Conservation (phyloP, 2,888 invertebrate genomes). For the Abrostola triplasia region DNA sequence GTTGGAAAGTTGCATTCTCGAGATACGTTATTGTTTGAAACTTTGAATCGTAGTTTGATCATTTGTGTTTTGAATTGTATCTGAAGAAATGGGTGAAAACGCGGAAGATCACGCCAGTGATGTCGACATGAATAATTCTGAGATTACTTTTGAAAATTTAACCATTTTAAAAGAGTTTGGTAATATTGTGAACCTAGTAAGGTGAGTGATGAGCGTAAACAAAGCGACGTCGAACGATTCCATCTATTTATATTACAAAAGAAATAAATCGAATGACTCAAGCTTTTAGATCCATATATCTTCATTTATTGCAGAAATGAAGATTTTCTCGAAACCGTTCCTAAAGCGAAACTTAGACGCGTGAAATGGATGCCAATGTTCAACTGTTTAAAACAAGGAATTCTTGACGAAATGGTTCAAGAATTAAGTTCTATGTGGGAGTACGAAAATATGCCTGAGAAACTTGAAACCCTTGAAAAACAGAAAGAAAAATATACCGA, state of each 20-base stretch:
- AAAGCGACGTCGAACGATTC: neutral
- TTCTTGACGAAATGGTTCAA: constrained; percentile 79
- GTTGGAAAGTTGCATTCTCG: no score
- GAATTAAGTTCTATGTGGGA: constrained; percentile 83
- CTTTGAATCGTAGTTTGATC: neutral
- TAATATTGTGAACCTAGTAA: constrained; percentile 79
- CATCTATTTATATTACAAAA: no score
- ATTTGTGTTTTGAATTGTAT: neutral
- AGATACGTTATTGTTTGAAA: neutral
- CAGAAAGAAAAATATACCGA: constrained; percentile 79
- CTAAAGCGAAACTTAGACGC: constrained; percentile 76
- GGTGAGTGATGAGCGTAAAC: constrained; percentile 60
- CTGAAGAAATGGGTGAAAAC: constrained; percentile 69
- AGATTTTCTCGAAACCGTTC: constrained; percentile 82
- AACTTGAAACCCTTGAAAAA: constrained; percentile 76
- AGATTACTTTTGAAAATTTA: constrained; percentile 77
- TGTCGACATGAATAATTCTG: constrained; percentile 70
- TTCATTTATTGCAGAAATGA: constrained; percentile 74
- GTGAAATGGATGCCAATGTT: constrained; percentile 85
- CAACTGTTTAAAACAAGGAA: constrained; percentile 78
- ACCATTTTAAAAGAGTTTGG: constrained; percentile 81
- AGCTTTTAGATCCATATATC: neutral
- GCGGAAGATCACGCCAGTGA: constrained; percentile 63
- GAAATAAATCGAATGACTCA: no score
- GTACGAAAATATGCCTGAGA: constrained; percentile 80